Evolutionary conservation across 2,113 vertebrate species (phyloP), one percentile per base, ranked within the genome.

Genomic region (Kobus ellipsiprymnus): DNA sequence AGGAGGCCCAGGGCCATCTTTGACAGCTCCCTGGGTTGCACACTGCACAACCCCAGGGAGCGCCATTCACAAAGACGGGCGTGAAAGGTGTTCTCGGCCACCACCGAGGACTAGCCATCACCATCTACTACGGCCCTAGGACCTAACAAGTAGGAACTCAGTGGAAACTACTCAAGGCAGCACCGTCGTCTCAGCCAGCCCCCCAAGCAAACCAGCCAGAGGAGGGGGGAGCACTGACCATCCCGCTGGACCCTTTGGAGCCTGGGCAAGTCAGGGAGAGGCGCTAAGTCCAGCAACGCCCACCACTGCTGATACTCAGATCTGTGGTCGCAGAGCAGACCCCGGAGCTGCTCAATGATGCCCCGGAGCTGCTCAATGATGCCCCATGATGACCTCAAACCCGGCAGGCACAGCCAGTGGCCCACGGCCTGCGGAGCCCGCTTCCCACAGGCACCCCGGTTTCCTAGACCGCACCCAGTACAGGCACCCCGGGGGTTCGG

Each of bases 391-490:
- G n/a, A 40, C n/a, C 67, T 40, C 67, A 71, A 6, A 23, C n/a
- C 67, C 19, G 23, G 67, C 19, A 40, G 10, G n/a, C n/a, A 71
- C 19, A 71, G 67, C 67, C 67, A 40, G 67, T 71, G 67, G n/a
- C 67, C 67, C 67, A 64, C 50, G 9, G 0, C 2, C 2, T 6
- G 6, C 6, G 17, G 7, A 1, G 54, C 27, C 59, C 3, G 0
- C 74, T 48, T 44, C 54, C 71, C 6, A 6, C 7, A 19, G 33
- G 8, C 2, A 3, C 0, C 2, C 30, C 0, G 19, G 4, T 36
- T 71, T 10, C 78, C 44, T 13, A 1, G 50, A 59, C 50, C 21
- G 25, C 50, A 80, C 82, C 44, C 71, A 71, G 29, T n/a, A 29
- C 14, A 27, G 0, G 7, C 5, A 16, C 14, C 62, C n/a, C 5